Percentiles rank a stretch among this genome's conserved stretches.
phyloP scores from a whole-genome alignment of 2,888 invertebrate species.

The Cryptus viduatorius region DNA sequence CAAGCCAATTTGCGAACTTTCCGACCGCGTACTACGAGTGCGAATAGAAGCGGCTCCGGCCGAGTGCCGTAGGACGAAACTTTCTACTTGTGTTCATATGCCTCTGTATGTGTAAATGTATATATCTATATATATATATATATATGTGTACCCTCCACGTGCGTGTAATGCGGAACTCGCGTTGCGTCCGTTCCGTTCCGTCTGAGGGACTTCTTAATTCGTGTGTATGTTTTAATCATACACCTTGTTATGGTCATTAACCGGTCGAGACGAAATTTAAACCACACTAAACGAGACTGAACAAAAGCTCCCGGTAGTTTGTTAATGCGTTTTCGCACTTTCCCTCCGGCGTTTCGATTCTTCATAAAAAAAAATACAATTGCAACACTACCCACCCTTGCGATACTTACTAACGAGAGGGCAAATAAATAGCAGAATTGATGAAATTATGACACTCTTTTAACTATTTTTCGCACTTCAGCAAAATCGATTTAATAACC shows the following conservation, averaged over 20 bases:
- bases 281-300: slow-evolving; percentile 50
- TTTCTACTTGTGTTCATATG: slow-evolving; percentile 25
- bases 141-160: slow-evolving; percentile 7
- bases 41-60: slow-evolving; percentile 27
- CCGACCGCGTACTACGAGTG: slow-evolving; percentile 43
- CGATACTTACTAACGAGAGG: neutral
- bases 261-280: slow-evolving; percentile 52
- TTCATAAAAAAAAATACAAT: neutral
- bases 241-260: slow-evolving; percentile 54
- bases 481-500: neutral
- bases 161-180: slow-evolving; percentile 33
- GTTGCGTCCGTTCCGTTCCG: slow-evolving; percentile 1
- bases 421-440: neutral
- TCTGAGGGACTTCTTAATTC: slow-evolving; percentile 1
- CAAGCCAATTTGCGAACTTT: slow-evolving; percentile 68
- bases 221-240: neutral
- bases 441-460: neutral
- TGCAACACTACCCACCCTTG: neutral
- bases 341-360: slow-evolving; percentile 50
- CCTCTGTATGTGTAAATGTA: neutral
- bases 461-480: neutral
- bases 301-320: slow-evolving; percentile 24
- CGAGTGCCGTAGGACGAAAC: slow-evolving; percentile 48
- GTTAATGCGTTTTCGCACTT: slow-evolving; percentile 43
- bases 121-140: slow-evolving; percentile 28